Base-by-base conservation (phyloP, 2,113 vertebrate species). In the Saccopteryx leptura region DNA sequence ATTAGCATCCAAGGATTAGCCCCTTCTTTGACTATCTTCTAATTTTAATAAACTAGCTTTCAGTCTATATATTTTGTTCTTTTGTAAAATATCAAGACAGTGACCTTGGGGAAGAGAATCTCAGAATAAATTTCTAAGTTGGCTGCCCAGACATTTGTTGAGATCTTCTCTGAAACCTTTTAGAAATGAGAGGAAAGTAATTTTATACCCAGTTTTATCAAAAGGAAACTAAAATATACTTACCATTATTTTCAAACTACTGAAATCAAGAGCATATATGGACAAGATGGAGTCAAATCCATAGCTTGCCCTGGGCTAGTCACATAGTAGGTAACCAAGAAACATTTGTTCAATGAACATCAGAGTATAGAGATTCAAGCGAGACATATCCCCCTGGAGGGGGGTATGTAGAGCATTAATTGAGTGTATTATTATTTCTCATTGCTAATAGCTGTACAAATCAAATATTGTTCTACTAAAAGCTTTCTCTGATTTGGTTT, bases 361-460 rank as follows among this genome's bases (percentile, higher is more conserved):
- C 31, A 4, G 8, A 61, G 7, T 52, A 12, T 6, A 65, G 7
- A 23, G 28, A 12, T 80, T 87, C 21, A 78, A 28, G 9, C 9
- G 66, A n/a, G 18, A 39, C 39, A 39, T 39, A 39, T 39, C 39
- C 39, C 39, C 39, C 56, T 28, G 18, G 58, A 15, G 15, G 60
- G 15, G 26, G 60, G 23, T 79, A 94, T 78, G 21, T 69, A 58
- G 52, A 96, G 61, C 52, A 92, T 18, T 96, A 48, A 90, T 69
- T 91, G 66, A 81, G 18, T 24, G 0, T 9, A 86, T 89, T 24
- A 39, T 52, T 96, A 91, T 92, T 94, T 94, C 69, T 76, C 24
- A 92, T 66, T 80, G 78, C 90, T 89, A 85, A 92, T 95, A 85
- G 60, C 60, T 69, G 15, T 68, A 74, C 17, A 91, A 96, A 95